Evolutionary conservation across 2,113 vertebrate genomes (phyloP).

Genomic region (Onychostruthus taczanowskii): DNA sequence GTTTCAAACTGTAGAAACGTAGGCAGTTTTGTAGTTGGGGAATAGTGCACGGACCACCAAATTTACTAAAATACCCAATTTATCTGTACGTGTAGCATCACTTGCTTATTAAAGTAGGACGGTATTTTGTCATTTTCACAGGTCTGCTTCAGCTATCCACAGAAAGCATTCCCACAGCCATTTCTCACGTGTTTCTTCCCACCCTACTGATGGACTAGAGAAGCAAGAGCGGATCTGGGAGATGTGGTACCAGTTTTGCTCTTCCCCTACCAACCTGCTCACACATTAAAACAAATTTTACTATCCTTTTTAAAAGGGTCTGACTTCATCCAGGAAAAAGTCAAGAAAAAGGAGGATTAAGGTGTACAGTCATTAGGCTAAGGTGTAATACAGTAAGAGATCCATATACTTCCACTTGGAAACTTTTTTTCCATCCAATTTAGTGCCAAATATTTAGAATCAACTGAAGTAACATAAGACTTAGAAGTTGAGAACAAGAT

Average conservation of each 20-base stretch:
- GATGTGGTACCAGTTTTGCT: neutral
- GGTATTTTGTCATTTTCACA: neutral
- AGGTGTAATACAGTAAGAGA: neutral
- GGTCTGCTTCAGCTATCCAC: neutral
- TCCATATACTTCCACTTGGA: neutral
- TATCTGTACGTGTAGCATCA: fast-evolving
- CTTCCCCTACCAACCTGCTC: neutral
- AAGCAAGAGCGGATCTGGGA: neutral
- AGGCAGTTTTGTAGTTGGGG: neutral
- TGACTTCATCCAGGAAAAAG: neutral
- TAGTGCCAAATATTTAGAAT: neutral
- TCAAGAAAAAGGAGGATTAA: neutral
- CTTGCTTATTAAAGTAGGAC: neutral
- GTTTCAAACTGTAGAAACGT: neutral
- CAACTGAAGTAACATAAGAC: neutral
- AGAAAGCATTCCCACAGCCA: neutral
- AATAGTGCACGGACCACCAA: neutral
- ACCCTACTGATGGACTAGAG: neutral
- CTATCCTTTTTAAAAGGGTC: neutral
- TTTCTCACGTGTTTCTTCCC: neutral
- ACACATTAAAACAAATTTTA: neutral
- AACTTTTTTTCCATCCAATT: neutral
- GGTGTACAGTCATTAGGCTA: neutral
- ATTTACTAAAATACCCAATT: neutral
- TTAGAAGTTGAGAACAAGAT: neutral